Base-by-base conservation (phyloP, 2,888 invertebrate species). In the Andrena bicolor region DNA sequence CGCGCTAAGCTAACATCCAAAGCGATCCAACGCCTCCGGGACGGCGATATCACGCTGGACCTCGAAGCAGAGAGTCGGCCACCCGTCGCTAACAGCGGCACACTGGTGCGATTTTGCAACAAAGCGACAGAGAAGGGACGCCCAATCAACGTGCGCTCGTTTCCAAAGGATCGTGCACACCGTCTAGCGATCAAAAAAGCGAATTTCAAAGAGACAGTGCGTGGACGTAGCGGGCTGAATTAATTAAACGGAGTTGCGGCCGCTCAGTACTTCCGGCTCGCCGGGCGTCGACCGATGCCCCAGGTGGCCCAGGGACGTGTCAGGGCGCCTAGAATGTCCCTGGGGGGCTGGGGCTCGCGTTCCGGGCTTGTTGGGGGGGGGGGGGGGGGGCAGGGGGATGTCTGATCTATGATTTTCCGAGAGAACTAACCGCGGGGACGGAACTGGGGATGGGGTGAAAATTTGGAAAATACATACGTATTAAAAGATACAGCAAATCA, bases 51-150 rank as follows among this genome's bases (percentile, higher is more conserved):
- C 16, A 8, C 51, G 66, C 53, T 30, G 32, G 60, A 30, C 60
- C 13, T 32, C 60, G 26, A 60, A 28, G 56, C 68, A 71, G 65
- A 70, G 49, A 70, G 68, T 63, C 58, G 58, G 41, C 10, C 49
- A 63, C 66, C 80, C 80, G 68, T 80, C 71, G 82, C 71, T 76
- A 68, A 71, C 71, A 75, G 71, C 82, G 74, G 75, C 70, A 86
- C 60, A 86, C 73, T 89, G 88, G 56, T 90, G 92, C 91, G 88
- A 88, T 90, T 23, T 90, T 88, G 91, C 91, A 89, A 89, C 86
- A 91, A 93, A 93, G 93, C 93, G 91, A 93, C 91, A 93, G 91
- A 93, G 92, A 93, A 93, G 93, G 93, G 93, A 94, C 93, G 93
- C 93, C 93, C 92, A 94, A 91, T 93, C 90, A 80, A 93, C 93